Conservation (phyloP, 2,797 vertebrate genomes). For the Microctenopoma lineatum region DNA sequence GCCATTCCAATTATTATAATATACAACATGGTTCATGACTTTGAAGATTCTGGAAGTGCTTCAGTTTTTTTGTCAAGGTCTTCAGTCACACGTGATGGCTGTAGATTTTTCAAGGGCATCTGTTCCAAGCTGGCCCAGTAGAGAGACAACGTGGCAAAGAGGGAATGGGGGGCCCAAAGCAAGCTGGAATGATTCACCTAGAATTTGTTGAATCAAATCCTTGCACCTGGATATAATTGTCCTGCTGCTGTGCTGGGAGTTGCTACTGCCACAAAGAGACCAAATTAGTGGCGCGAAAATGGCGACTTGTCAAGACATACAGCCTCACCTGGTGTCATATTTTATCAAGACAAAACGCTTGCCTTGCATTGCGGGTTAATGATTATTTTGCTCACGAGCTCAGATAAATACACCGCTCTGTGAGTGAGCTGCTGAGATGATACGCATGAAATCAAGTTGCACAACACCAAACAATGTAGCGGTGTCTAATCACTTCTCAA, state of each 20-base stretch:
- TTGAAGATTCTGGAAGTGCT: constrained; percentile 86
- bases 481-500: constrained; percentile 38
- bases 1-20: constrained; percentile 85
- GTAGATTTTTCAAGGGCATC: constrained; percentile 90
- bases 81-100: constrained; percentile 81
- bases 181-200: constrained; percentile 91
- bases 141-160: constrained; percentile 75
- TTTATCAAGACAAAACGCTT: constrained; percentile 87
- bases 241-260: constrained; percentile 94
- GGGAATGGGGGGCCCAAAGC: constrained; percentile 66
- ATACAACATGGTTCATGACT: constrained; percentile 85
- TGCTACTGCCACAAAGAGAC: constrained; percentile 91
- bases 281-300: constrained; percentile 96
- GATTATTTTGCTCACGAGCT: constrained; percentile 65
- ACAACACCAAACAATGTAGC: constrained; percentile 45
- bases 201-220: constrained; percentile 99
- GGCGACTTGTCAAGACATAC: constrained; percentile 92
- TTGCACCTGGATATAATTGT: constrained; percentile 99
- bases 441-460: constrained; percentile 47
- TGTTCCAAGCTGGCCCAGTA: constrained; percentile 88
- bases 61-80: constrained; percentile 85
- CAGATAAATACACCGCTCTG: constrained; percentile 39
- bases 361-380: constrained; percentile 68
- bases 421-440: constrained; percentile 40
- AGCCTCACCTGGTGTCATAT: constrained; percentile 91